Percentiles rank a stretch among this genome's conserved stretches.
Evolutionary conservation across 1,140 invertebrate genomes (phyloP).

Genomic region (Leptopilina clavipes): DNA sequence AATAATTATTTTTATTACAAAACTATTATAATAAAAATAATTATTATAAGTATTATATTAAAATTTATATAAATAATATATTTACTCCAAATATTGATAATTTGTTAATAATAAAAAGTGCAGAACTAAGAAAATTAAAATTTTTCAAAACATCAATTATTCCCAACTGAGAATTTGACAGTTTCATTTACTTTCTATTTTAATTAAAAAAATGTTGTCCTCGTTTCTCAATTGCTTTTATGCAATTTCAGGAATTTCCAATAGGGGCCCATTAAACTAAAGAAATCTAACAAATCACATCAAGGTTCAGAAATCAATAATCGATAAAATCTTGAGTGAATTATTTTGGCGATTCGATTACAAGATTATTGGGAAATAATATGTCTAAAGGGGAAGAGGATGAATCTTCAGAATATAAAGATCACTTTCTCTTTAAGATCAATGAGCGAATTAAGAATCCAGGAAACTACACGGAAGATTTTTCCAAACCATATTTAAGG

Average conservation of each 20-base stretch:
- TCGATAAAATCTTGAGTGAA: not conserved
- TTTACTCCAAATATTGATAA: too few species aligned
- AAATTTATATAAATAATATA: too few species aligned
- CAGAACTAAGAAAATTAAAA: too few species aligned
- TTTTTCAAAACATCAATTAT: too few species aligned
- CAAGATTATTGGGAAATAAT: not conserved
- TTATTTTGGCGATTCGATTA: not conserved
- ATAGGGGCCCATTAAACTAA: not conserved
- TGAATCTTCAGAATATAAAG: not conserved
- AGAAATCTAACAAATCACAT: not conserved
- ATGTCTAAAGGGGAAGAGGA: not conserved
- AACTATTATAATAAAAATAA: too few species aligned
- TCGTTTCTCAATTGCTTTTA: not conserved
- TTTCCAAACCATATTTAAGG: slow-evolving; percentile 69
- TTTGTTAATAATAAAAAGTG: too few species aligned
- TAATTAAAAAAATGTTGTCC: not conserved
- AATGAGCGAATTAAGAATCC: slow-evolving; percentile 58
- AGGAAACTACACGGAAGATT: slow-evolving; percentile 69
- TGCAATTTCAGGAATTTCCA: not conserved
- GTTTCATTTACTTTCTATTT: too few species aligned
- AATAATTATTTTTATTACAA: too few species aligned
- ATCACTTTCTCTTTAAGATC: slow-evolving; percentile 58
- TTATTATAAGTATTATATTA: too few species aligned
- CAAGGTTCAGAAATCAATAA: not conserved
- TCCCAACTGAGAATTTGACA: too few species aligned